These are phyloP conservation scores for Danionella dracula DNA, from an alignment of 2,797 vertebrate species.

Conservation along the genomic window DNA sequence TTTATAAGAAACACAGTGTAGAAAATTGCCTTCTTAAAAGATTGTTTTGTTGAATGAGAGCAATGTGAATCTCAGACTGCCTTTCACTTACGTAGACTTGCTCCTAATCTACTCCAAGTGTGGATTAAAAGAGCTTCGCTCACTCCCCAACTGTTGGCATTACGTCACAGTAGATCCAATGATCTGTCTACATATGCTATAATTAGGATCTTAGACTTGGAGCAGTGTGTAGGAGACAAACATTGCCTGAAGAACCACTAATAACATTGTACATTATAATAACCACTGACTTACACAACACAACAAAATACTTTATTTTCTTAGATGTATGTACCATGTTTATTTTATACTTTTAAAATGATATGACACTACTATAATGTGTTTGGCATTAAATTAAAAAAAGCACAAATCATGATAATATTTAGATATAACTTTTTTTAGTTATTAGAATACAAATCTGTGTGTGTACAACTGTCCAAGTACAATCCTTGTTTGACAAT, in stretches of 20 bases:
- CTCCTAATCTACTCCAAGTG: background rate
- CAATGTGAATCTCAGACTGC: background rate
- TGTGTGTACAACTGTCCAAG: too few relatives aligned
- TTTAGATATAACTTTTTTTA: too few relatives aligned
- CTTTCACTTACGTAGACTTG: slow-evolving; percentile 7
- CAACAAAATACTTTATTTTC: too few relatives aligned
- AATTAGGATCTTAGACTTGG: background rate
- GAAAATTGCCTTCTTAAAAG: background rate
- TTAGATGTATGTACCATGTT: too few relatives aligned
- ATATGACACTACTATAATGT: too few relatives aligned
- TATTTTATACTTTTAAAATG: too few relatives aligned
- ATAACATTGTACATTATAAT: background rate
- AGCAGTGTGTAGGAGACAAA: background rate
- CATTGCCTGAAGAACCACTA: background rate
- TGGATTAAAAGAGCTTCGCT: slow-evolving; percentile 7
- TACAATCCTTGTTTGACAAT: too few relatives aligned
- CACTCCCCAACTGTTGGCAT: background rate
- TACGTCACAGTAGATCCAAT: background rate
- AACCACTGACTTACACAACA: background rate
- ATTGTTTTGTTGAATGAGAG: slow-evolving; percentile 1
- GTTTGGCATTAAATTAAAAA: too few relatives aligned
- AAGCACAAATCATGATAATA: too few relatives aligned
- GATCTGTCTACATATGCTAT: background rate
- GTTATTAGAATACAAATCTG: too few relatives aligned
- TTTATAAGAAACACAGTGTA: too few relatives aligned